Conservation (phyloP, 2,113 vertebrate species). For the Sakesphorus luctuosus region DNA sequence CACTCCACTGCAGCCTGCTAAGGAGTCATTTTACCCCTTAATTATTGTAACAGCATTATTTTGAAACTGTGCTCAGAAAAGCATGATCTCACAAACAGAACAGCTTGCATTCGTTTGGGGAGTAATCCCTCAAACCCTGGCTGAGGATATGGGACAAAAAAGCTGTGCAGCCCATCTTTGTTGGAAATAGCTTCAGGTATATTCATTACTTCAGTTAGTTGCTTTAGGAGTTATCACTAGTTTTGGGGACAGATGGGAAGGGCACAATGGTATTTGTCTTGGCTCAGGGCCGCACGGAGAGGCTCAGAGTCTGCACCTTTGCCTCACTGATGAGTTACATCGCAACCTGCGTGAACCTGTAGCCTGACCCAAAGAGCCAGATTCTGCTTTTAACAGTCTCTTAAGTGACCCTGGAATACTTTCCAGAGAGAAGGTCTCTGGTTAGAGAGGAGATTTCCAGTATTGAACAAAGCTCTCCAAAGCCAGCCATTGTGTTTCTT, state of each 20-base stretch:
- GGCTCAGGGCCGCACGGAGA: neutral
- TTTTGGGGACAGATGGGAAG: neutral
- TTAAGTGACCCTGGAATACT: neutral
- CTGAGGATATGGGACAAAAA: neutral
- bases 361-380: rapidly evolving
- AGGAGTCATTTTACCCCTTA: neutral
- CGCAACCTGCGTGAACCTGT: neutral
- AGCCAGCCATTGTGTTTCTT: neutral
- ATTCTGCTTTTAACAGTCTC: neutral
- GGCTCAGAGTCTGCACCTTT: neutral
- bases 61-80: neutral
- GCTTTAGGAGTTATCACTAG: neutral
- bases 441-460: neutral
- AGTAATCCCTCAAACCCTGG: neutral
- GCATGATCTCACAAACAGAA: neutral
- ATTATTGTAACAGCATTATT: neutral
- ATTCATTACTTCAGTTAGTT: neutral
- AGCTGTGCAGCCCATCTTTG: neutral
- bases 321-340: neutral
- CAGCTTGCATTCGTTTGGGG: neutral
- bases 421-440: neutral
- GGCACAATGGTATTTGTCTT: neutral
- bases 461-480: neutral
- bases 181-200: neutral
- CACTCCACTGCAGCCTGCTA: neutral